Evolutionary conservation across 2,888 invertebrate genomes (phyloP).

Genomic region (Nomada lathburiana): DNA sequence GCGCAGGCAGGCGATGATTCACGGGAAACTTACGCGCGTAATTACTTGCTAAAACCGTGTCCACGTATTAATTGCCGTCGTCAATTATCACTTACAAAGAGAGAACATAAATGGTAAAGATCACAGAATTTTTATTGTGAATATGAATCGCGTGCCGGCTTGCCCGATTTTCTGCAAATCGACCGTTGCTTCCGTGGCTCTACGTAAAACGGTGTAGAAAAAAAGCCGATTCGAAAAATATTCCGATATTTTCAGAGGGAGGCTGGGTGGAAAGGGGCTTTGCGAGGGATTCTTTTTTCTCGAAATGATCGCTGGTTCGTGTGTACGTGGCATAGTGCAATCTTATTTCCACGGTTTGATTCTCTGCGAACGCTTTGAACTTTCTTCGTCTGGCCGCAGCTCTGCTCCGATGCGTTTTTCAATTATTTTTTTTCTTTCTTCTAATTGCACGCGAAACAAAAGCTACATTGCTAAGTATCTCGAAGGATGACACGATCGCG

Average conservation of each 20-base stretch:
- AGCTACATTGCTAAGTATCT: slow-evolving; percentile 65
- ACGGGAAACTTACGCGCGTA: slow-evolving; percentile 61
- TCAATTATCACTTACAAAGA: slow-evolving; percentile 64
- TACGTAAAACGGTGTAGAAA: slow-evolving; percentile 54
- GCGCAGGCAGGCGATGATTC: slow-evolving; percentile 69
- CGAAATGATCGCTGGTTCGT: slow-evolving; percentile 12
- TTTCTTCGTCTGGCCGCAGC: slow-evolving; percentile 21
- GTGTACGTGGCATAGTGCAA: background rate
- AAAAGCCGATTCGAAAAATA: slow-evolving; percentile 65
- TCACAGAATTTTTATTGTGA: slow-evolving; percentile 69
- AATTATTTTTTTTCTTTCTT: background rate
- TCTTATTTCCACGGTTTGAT: slow-evolving; percentile 20
- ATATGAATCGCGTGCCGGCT: slow-evolving; percentile 44
- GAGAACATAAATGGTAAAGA: slow-evolving; percentile 68
- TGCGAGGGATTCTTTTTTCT: background rate
- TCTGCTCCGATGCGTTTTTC: slow-evolving; percentile 10
- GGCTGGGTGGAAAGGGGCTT: slow-evolving; percentile 21
- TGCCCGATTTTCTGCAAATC: slow-evolving; percentile 33
- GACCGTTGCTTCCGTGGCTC: slow-evolving; percentile 21
- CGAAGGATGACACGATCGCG: slow-evolving; percentile 43
- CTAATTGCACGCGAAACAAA: slow-evolving; percentile 52
- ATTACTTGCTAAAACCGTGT: slow-evolving; percentile 63
- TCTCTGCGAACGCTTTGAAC: slow-evolving; percentile 45
- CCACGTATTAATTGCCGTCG: slow-evolving; percentile 49
- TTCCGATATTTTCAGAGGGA: slow-evolving; percentile 60